Evolutionary conservation across 2,888 invertebrate genomes (phyloP).

Genomic region (Rugalucina vietnamica): DNA sequence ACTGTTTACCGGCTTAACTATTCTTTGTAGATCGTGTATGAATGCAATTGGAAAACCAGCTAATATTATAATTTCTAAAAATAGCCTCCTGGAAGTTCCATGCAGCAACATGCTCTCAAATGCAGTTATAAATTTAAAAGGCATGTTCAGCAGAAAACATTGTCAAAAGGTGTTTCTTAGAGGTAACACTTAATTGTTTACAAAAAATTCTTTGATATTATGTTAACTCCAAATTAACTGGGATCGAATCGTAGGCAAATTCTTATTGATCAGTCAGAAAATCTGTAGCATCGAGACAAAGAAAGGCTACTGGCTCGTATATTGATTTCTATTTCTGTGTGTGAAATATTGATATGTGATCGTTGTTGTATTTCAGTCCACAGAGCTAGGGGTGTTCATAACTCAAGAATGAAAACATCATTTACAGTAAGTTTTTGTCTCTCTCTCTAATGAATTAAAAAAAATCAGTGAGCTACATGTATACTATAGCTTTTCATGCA

Average conservation of each 20-base stretch:
- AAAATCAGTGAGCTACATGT: no score
- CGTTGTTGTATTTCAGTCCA: background rate
- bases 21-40: background rate
- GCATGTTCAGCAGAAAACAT: background rate
- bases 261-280: no score
- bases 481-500: no score
- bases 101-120: background rate
- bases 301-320: no score
- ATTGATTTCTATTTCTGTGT: no score
- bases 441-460: no score
- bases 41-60: background rate
- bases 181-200: no score
- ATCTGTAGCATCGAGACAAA: no score
- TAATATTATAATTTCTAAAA: background rate
- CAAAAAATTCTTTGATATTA: no score
- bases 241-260: no score
- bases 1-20: background rate
- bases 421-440: slow-evolving; percentile 8
- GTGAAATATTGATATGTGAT: no score
- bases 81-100: background rate
- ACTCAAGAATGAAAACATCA: background rate
- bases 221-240: no score
- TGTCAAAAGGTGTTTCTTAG: background rate
- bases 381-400: background rate
- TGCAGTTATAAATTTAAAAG: background rate